Base-by-base conservation (phyloP, 2,113 vertebrate genomes). In the Mirza zaza region DNA sequence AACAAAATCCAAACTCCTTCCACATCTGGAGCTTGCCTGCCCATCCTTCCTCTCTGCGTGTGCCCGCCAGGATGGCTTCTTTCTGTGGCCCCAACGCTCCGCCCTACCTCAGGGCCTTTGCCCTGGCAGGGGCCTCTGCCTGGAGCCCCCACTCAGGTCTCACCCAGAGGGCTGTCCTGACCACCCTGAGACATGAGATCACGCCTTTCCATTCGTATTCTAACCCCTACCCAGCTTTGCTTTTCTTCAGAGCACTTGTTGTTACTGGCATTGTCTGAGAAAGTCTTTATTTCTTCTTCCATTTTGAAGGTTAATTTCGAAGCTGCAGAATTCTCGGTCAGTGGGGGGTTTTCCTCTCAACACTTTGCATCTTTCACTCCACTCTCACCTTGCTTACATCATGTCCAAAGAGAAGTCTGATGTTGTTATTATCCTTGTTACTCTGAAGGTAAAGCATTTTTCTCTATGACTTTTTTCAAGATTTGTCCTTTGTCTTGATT, bases 241-340 rank as follows among this genome's bases (percentile, higher is more conserved):
- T 75, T 92, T 91, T 52, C 67, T 67, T 91, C 63, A 8, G 15
- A 27, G 20, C 9, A 80, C 57, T 61, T 55, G 73, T 50, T 9
- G 15, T 75, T 57, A 0, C 27, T 59, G 45, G 75, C 34, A 14
- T 67, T 84, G 32, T 59, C 81, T 15, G 79, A 93, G 67, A 59
- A 70, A 5, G 12, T 76, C 65, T 36, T 45, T 18, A 5, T 85
- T 93, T 81, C n/a, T 52, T 45, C 39, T 95, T 87, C 32, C 18
- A 42, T 80, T 92, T 70, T 61, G 81, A 87, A 80, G 93, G 85
- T 75, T 67, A 73, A 52, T 63, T 92, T 92, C 48, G 23, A 5
- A 7, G 79, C 67, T 21, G 71, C 45, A 63, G 75, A 94, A 83
- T 90, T 92, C 68, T 73, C 85, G 32, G 15, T 45, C 36, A 63